Base-by-base conservation (phyloP, 92 coral and sea anemone species). In the Virgularia gustaviana region DNA sequence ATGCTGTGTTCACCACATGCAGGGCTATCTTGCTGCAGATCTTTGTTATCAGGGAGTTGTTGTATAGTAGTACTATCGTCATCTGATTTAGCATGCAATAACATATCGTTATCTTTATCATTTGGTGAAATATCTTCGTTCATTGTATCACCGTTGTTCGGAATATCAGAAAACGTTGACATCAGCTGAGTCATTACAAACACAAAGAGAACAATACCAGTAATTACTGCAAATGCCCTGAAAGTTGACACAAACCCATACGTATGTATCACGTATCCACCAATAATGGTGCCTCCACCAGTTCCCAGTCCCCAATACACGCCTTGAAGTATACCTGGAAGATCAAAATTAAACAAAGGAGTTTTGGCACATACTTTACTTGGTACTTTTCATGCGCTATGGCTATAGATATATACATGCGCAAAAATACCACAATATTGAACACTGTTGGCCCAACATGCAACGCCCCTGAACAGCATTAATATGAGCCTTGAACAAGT, bases 301-400 rank as follows among this genome's bases (percentile, higher is more conserved):
- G 96, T 87, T 22, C 99, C 99, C 20, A 94, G 90, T 30, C 99
- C 99, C 99, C 99, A 94, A 66, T 94, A 94, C 6, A 94, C 88
- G 9, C 99, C 99, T 79, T 94, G 99, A 9, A 94, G 85, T 66
- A 94, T 89, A 6, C 99, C 98, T 92, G 71, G 25, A 30, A 25
- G 9, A 9, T 29, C 44, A 58, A 18, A 1, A 60, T 11, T 0
- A 5, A 9, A 27, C 5, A 34, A 34, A 11, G 31, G 54, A 12
- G 13, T 0, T 9, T n/a, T n/a, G n/a, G n/a, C n/a, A n/a, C n/a
- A n/a, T n/a, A n/a, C n/a, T n/a, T n/a, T n/a, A n/a, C n/a, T n/a
- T n/a, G n/a, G n/a, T n/a, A n/a, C n/a, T n/a, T n/a, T n/a, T n/a
- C n/a, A n/a, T 33, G 9, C 47, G 41, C n/a, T 24, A 11, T 43